A percentile compares a stretch with the other conserved stretches of the same genome.
These are phyloP conservation scores for Drosophila paranaensis DNA, from an alignment of 2,888 invertebrate species.

Conservation along the genomic window DNA sequence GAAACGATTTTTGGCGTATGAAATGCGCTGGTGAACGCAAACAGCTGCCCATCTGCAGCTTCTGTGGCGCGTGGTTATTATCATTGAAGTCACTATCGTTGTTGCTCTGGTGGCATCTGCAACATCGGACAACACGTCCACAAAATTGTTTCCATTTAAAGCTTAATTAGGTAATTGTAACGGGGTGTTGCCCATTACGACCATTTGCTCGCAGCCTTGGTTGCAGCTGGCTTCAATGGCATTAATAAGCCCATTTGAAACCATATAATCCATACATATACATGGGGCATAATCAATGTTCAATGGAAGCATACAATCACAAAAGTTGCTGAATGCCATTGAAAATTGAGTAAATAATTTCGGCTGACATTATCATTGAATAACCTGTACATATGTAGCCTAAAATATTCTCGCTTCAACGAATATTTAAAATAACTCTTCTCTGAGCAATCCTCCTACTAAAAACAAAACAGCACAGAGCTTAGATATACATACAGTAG, in stretches of 20 bases:
- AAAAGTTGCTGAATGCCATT: not conserved
- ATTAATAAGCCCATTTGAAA: constrained; percentile 14
- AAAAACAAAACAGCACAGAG: not conserved
- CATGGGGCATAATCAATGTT: constrained; percentile 4
- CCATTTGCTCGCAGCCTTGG: constrained; percentile 17
- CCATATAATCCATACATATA: not conserved
- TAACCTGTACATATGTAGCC: not conserved
- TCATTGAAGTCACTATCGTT: constrained; percentile 27
- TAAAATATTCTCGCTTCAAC: not conserved
- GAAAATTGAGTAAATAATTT: not conserved
- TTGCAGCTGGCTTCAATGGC: constrained; percentile 13
- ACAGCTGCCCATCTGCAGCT: constrained; percentile 81
- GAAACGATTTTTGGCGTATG: constrained; percentile 84
- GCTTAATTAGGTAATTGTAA: constrained; percentile 38
- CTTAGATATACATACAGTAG: not conserved
- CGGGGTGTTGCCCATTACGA: constrained; percentile 6
- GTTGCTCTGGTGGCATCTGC: constrained; percentile 69
- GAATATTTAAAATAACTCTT: not conserved
- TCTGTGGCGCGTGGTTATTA: constrained; percentile 43
- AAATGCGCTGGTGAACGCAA: constrained; percentile 83
- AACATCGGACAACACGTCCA: constrained; percentile 50
- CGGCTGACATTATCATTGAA: not conserved
- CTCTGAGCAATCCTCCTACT: not conserved
- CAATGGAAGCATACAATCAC: not conserved
- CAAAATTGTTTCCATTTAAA: not conserved